Base-by-base conservation (phyloP, 2,888 invertebrate genomes). In the Noctuana brunneofusca region DNA sequence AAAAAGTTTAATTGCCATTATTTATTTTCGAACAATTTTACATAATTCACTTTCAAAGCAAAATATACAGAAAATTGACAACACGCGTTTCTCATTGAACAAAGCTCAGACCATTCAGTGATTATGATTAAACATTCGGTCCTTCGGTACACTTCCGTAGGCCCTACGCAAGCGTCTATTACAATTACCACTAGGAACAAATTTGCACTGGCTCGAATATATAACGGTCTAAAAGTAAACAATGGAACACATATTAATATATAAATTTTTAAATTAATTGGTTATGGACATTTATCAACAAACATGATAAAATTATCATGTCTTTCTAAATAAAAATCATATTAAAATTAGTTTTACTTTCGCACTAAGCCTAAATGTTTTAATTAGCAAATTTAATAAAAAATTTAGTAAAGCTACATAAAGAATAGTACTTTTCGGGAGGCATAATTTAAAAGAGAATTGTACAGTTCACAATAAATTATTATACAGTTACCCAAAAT, bases 21-120 rank as follows among this genome's bases (percentile, higher is more conserved):
- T 64, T 59, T 64, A 64, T 60, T 64, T 57, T 52, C 30, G 57
- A 60, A 60, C 56, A 60, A 24, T 50, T 41, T 64, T 46, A 53
- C 50, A 53, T 46, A 63, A 56, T 41, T 49, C 49, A 63, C 57
- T 64, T 65, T 63, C 52, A 72, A n/a, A 72, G 74, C 74, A 70
- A 74, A 70, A 72, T 73, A 71, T 74, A 74, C 73, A 74, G 64
- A 72, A 63, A 69, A 66, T 55, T 58, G 54, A 32, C 53, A 54
- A 43, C 43, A 24, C 11, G 14, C 38, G 35, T 43, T 49, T 24
- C 43, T 20, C 3, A 35, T 48, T 32, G 9, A 49, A 62, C 24
- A 30, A 38, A 27, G 27, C 24, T 52, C 30, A 22, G 43, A 53
- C 22, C 11, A 20, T 30, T 16, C 22, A n/a, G 52, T 30, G 14